Base-by-base conservation (phyloP, 92 coral and sea anemone species). In the Isaurus tuberculatus region DNA sequence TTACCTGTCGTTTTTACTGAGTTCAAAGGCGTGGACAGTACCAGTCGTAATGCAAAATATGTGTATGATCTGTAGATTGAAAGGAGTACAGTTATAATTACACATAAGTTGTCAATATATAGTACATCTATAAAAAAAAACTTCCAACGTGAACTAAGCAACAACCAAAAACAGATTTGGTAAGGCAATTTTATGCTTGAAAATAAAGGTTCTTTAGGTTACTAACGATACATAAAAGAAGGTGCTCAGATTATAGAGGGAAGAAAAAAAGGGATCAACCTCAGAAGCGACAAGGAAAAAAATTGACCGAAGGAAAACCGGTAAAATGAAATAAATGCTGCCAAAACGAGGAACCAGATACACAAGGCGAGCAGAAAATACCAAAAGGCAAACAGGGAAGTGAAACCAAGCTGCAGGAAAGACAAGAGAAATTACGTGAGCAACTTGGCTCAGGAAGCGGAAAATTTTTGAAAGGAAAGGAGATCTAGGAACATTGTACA, bases 341-440 rank as follows among this genome's bases (percentile, higher is more conserved):
- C n/a, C n/a, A n/a, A n/a, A n/a, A n/a, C n/a, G 34, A 61, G 8
- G 33, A 26, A 26, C 4, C 8, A 19, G 28, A 19, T 17, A 60
- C 20, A 27, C 15, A 28, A 49, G 49, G 57, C 37, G 11, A 48
- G 15, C n/a, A 44, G 44, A 69, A 82, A 65, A 46, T 82, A 82
- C 49, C 86, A 49, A 20, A 30, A 68, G 5, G 46, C 73, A 32
- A 69, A 82, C 44, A 82, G 68, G 79, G 78, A 82, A 65, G 68
- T 69, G 48, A 82, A 82, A 68, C 17, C 14, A 43, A 46, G 66
- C 10, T 60, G 66, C 66, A 60, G 32, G 27, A 60, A 23, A 20
- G 66, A 60, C 66, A 60, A 60, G 10, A 60, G 66, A 60, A 20
- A 60, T 60, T 19, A 72, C 23, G 70, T 68, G 49, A 68, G 19